Base-by-base conservation (phyloP, 2,113 vertebrate species). In the Podarcis muralis region DNA sequence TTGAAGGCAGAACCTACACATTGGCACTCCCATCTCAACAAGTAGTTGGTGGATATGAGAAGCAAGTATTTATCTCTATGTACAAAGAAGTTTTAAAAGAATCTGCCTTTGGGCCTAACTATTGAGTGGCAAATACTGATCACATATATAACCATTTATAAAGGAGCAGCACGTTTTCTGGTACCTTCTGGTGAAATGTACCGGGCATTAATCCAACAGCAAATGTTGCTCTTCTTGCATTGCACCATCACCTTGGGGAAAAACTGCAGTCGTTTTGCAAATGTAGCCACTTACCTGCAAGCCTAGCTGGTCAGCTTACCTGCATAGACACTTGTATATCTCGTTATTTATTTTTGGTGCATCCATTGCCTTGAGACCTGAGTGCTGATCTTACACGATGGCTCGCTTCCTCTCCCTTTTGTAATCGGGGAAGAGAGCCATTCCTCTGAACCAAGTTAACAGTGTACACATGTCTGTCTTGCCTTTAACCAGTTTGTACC, bases 111-210 rank as follows among this genome's bases (percentile, higher is more conserved):
- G 4, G 3, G 16, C 30, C 53, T 57, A 76, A 32, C 9, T 35
- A 25, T 53, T 68, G 37, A n/a, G 71, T 88, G 85, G 75, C 77
- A 89, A 92, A 91, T 78, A 71, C 11, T 89, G 89, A 91, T 83
- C 16, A 0, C 88, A 11, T 76, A 88, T 25, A 85, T 20, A 20
- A 74, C 75, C 87, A 93, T 94, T 84, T 92, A 23, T 65, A 22
- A 93, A 94, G 43, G 92, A 78, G 85, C 89, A 91, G 92, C 89
- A 90, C 92, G 93, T 94, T 95, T 92, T 93, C 91, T 94, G 91
- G 85, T 92, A 83, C 82, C 87, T 90, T 68, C 48, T 57, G 84
- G 87, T 81, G 43, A 91, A 88, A 37, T 85, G 0, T 40, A 11
- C 37, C 18, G 89, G 91, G 62, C 3, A 53, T 83, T 53, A 20